Conservation (phyloP, 2,113 vertebrate genomes). For the Marmota flaviventris region DNA sequence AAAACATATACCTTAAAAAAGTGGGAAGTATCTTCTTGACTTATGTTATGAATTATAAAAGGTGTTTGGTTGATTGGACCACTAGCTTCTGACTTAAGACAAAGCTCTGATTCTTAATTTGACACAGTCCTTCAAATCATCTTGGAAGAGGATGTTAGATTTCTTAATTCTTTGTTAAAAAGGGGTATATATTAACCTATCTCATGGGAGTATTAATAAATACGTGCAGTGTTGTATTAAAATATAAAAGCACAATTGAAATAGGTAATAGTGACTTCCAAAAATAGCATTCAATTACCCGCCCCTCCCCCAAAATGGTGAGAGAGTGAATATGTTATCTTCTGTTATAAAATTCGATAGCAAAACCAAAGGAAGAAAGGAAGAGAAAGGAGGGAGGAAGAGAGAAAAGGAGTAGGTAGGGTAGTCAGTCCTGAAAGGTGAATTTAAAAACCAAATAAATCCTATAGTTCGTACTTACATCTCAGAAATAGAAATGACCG, state of each 20-base stretch:
- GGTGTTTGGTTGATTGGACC: conserved; percentile 21
- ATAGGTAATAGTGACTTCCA: conserved; percentile 53
- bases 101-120: conserved; percentile 58
- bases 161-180: conserved; percentile 62
- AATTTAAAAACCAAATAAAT: conserved; percentile 57
- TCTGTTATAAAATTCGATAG: conserved; percentile 66
- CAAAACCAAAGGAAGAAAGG: conserved; percentile 51
- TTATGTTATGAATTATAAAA: conserved; percentile 66
- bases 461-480: background rate
- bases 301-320: background rate
- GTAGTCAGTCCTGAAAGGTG: background rate
- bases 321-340: background rate
- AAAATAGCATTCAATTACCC: conserved; percentile 61
- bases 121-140: conserved; percentile 30
- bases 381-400: background rate
- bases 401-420: background rate
- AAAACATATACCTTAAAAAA: conserved; percentile 57
- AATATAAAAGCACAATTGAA: conserved; percentile 69
- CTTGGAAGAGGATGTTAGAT: conserved; percentile 10
- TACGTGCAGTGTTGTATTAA: conserved; percentile 48
- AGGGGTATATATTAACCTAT: conserved; percentile 29
- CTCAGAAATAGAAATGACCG: background rate
- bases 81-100: conserved; percentile 48
- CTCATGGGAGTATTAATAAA: background rate
- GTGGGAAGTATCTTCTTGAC: conserved; percentile 39